phyloP scores from a whole-genome alignment of 2,113 vertebrate species.

The Loxodonta africana region DNA sequence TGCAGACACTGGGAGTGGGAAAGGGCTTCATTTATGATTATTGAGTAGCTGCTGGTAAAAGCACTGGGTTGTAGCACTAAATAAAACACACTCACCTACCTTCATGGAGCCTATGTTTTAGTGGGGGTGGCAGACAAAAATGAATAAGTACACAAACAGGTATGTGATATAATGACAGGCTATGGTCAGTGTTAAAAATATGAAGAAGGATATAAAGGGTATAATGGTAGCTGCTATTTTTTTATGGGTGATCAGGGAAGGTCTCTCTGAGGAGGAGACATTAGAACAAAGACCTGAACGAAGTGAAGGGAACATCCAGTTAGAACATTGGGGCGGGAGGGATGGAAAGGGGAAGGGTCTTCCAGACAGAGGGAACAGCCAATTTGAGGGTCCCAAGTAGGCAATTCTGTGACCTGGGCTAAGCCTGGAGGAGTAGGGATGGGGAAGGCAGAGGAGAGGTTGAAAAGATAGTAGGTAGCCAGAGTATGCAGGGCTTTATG shows the following conservation, averaged over 20 bases:
- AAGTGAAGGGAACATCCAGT: background rate
- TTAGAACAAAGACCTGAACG: background rate
- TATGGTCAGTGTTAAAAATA: background rate
- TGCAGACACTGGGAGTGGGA: background rate
- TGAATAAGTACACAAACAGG: background rate
- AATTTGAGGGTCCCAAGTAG: background rate
- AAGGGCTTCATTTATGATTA: background rate
- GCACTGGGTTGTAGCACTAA: background rate
- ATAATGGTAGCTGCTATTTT: background rate
- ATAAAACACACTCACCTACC: background rate
- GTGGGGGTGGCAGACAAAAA: background rate
- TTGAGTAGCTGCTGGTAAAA: background rate
- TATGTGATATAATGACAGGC: background rate
- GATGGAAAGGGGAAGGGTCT: background rate
- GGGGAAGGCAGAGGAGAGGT: background rate
- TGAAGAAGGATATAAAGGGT: background rate
- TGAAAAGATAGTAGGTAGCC: background rate
- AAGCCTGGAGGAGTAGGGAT: background rate
- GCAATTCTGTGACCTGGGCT: background rate
- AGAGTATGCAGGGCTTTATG: background rate
- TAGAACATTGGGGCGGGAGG: background rate
- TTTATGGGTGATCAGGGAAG: background rate
- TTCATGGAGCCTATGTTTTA: background rate
- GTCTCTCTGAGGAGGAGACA: conserved; percentile 17
- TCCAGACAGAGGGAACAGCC: background rate